Conservation (phyloP, 2,888 invertebrate genomes). For the Rhagonycha fulva region DNA sequence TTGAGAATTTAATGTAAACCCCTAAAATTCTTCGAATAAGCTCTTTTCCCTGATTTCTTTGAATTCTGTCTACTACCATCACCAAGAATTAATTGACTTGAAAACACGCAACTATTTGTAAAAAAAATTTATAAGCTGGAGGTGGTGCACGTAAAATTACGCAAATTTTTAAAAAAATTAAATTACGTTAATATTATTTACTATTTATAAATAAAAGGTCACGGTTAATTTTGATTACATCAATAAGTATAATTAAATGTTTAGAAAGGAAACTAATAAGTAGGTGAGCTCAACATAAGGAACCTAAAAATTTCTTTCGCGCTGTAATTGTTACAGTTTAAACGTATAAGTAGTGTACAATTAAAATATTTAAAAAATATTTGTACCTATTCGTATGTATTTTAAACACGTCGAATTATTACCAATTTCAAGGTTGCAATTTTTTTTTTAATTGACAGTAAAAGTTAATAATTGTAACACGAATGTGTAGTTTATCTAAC, state of each 20-base stretch:
- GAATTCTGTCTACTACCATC: background rate
- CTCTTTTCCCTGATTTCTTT: background rate
- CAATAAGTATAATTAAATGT: background rate
- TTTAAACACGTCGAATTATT: background rate
- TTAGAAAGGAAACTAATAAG: constrained; percentile 4
- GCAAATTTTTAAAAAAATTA: background rate
- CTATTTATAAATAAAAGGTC: background rate
- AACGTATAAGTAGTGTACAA: background rate
- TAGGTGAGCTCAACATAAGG: background rate
- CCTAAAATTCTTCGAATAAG: too few relatives aligned
- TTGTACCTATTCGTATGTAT: background rate
- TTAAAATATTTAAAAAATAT: background rate
- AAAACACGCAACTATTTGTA: background rate
- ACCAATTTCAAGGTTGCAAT: background rate
- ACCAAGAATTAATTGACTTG: background rate
- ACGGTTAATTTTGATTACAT: constrained; percentile 1
- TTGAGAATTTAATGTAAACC: too few relatives aligned
- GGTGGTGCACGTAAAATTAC: background rate
- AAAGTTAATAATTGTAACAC: background rate
- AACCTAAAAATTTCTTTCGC: background rate
- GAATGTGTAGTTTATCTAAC: background rate
- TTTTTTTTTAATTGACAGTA: background rate
- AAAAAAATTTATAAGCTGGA: background rate
- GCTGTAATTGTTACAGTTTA: background rate
- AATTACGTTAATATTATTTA: background rate